These are phyloP conservation scores for Anastrepha obliqua DNA, from an alignment of 1,140 invertebrate species.

Conservation along the genomic window DNA sequence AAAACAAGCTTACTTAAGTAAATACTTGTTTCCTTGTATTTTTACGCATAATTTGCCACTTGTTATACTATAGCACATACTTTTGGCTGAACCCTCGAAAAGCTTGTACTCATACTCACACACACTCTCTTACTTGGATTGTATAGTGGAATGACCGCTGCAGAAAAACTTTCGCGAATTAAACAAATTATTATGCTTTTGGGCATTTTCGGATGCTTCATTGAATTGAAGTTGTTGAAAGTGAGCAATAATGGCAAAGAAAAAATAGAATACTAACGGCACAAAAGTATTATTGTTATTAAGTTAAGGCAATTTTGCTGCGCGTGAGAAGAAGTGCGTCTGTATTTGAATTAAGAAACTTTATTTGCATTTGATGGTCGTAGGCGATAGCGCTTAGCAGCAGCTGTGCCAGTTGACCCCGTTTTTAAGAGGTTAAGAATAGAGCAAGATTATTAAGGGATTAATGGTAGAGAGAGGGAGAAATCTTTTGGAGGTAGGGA, in stretches of 20 bases:
- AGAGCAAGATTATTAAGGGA: too few relatives aligned
- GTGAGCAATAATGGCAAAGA: not conserved
- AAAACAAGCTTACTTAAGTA: too few relatives aligned
- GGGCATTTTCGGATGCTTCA: conserved; percentile 10
- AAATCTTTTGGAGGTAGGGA: too few relatives aligned
- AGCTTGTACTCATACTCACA: not conserved
- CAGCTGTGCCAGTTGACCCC: not conserved
- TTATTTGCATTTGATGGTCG: not conserved
- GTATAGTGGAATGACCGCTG: not conserved
- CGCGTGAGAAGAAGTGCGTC: not conserved
- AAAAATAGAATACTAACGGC: not conserved
- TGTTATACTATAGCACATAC: not conserved
- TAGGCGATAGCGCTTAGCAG: not conserved
- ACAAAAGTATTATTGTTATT: conserved; percentile 7
- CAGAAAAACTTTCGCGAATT: not conserved
- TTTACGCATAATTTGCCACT: conserved; percentile 16
- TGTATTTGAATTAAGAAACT: conserved; percentile 9
- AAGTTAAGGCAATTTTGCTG: not conserved
- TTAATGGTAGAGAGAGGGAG: too few relatives aligned
- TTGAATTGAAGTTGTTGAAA: not conserved
- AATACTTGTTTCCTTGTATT: not conserved
- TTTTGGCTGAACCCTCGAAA: not conserved
- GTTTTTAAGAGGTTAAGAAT: not conserved
- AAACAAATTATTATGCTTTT: conserved; percentile 24
- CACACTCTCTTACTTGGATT: not conserved